Evolutionary conservation across 2,888 invertebrate species (phyloP), one percentile per base, ranked within the genome.

Genomic region (Yponomeuta evonymella): DNA sequence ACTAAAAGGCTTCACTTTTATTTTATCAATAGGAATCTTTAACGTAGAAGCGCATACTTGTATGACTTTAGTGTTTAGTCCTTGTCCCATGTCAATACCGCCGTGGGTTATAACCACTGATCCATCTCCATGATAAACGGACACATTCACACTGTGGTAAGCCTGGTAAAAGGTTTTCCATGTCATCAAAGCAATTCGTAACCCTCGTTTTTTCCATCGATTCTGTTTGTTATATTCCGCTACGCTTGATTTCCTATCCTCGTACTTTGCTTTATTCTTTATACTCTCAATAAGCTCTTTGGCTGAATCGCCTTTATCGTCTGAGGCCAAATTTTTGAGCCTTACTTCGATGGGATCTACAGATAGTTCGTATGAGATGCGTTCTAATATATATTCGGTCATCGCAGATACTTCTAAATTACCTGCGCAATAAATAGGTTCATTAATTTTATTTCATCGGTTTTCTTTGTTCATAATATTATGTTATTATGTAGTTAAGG

Each of bases 41-140:
- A 96, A 83, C 9, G 92, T 90, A 75, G 94, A 91, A 0, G 96
- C 95, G 72, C 93, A 94, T 3, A 95, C 93, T 88, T 95, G 95
- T 6, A 93, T 93, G 0, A 94, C 93, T 93, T 95, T 86, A 1
- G 96, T 96, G 75, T 96, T 87, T 70, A 96, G 90, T 0, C 96
- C 96, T 89, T 96, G 96, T 0, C 96, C 96, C 81, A 94, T 93
- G 88, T 95, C 95, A 33, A 94, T 84, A 1, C 94, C 95, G 67
- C 93, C 94, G 73, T 95, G 95, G 2, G 93, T 84, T 23, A 96
- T 89, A 2, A 94, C 87, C 1, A 96, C 94, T 4, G 94, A 92
- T 0, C 94, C 95, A 79, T 95, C 95, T 1, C 91, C 86, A 48
- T 93, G 93, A 77, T 93, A 96, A 71, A 96, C 92, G 2, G 94